Evolutionary conservation across 2,888 invertebrate genomes (phyloP).

Genomic region (Stramonita haemastoma): DNA sequence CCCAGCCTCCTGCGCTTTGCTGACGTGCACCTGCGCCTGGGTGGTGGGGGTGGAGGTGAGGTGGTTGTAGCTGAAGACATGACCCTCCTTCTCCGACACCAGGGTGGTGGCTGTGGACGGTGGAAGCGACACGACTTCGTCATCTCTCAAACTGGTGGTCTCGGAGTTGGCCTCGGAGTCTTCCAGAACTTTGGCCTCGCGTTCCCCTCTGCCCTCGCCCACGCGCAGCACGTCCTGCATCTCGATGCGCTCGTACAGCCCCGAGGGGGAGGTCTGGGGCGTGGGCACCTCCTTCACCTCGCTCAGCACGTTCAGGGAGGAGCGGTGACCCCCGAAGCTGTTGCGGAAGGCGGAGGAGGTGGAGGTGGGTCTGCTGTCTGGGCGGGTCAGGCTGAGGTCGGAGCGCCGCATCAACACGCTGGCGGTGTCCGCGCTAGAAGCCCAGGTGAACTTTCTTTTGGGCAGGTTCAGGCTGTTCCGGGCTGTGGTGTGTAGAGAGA

Average conservation of each 20-base stretch:
- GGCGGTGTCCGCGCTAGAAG: conserved; percentile 14
- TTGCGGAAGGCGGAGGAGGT: conserved; percentile 12
- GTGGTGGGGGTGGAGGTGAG: conserved; percentile 23
- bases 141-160: conserved; percentile 23
- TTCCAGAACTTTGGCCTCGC: neutral
- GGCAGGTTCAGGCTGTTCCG: conserved; percentile 20
- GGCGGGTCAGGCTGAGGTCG: neutral
- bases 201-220: neutral
- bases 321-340: conserved; percentile 35
- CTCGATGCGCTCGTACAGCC: conserved; percentile 32
- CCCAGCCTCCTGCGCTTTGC: neutral
- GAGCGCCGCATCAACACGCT: conserved; percentile 1
- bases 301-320: conserved; percentile 41
- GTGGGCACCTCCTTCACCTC: conserved; percentile 42
- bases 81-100: conserved; percentile 19
- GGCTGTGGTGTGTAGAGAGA: neutral
- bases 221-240: conserved; percentile 24
- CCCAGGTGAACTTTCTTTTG: conserved; percentile 40
- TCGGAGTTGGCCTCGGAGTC: conserved; percentile 29
- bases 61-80: conserved; percentile 16
- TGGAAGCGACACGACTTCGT: conserved; percentile 12
- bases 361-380: conserved; percentile 20
- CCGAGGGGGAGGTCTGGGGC: conserved; percentile 36
- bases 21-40: neutral
- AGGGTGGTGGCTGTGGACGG: conserved; percentile 34